These are phyloP conservation scores for Phymastichus coffea DNA, from an alignment of 1,140 invertebrate species.

Conservation along the genomic window DNA sequence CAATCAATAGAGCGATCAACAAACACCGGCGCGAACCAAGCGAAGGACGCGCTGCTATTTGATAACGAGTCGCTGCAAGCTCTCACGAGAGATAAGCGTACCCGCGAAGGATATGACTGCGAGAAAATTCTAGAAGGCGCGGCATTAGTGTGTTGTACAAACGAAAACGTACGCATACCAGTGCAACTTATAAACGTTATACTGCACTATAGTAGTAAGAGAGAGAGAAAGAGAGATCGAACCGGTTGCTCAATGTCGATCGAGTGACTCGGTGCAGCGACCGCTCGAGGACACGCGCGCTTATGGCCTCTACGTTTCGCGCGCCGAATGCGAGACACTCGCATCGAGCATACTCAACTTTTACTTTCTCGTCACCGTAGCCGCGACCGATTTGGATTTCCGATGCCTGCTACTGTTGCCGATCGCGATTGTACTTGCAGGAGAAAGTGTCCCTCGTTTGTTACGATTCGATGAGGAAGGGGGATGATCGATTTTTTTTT, in stretches of 20 bases:
- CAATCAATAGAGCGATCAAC: too few relatives aligned
- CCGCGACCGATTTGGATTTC: too few relatives aligned
- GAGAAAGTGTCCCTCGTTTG: constrained; percentile 25
- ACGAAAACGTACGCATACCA: not conserved
- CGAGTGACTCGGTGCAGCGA: constrained; percentile 50
- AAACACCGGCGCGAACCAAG: too few relatives aligned
- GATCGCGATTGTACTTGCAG: too few relatives aligned
- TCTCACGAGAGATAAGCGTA: too few relatives aligned
- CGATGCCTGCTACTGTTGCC: too few relatives aligned
- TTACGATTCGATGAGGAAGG: constrained; percentile 6
- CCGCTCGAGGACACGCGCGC: constrained; percentile 52
- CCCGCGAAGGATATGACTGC: not conserved
- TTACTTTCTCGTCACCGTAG: constrained; percentile 37
- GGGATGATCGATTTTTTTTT: too few relatives aligned
- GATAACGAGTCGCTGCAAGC: not conserved
- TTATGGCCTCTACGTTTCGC: not conserved
- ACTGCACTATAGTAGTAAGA: not conserved
- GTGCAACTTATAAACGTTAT: constrained; percentile 1
- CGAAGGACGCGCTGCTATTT: not conserved
- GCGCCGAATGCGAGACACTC: too few relatives aligned
- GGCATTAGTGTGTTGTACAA: not conserved
- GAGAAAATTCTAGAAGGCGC: constrained; percentile 45
- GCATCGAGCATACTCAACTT: constrained; percentile 29
- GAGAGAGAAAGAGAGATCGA: constrained; percentile 26
- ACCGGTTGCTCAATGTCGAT: constrained; percentile 49